Base-by-base conservation (phyloP, 1,140 invertebrate species). In the Campodea augens region DNA sequence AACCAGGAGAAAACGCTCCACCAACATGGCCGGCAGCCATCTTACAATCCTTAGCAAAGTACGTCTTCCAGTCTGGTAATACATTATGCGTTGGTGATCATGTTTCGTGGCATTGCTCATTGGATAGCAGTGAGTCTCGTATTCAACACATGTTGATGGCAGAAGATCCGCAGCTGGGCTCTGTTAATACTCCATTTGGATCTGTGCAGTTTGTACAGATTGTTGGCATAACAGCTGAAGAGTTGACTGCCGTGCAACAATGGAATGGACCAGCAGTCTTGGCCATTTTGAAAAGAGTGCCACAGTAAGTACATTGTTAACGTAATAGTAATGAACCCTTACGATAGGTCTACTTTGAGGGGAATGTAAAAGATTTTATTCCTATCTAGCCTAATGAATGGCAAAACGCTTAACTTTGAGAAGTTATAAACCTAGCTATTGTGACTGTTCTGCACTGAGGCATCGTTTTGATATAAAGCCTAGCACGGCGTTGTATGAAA, bases 1-100 rank as follows among this genome's bases (percentile, higher is more conserved):
- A 82, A 55, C 65, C 71, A 1, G 72, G 72, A 40, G 71, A 77
- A 43, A 71, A 73, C 5, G 74, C 76, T 25, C 88, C 90, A 3
- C 86, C 87, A 5, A 86, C 86, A 0, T 97, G 90, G 91, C 90
- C 91, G 0, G 88, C 88, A 2, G 81, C 81, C 39, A 64, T 95
- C 5, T 73, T 96, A 70, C 91, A 96, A 60, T 74, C 82, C 4
- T 67, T 95, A 18, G 87, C 88, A 0, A 82, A 86, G 71, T 96
- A 95, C 64, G 81, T 93, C 37, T 71, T 72, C 57, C 64, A 68
- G 49, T 68, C 69, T 54, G 67, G 68, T 61, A 54, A 88, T 54
- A 73, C 73, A 24, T 61, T 96, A 13, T 79, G 77, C 60, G 73
- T 79, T 41, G 90, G 89, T 1, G 90, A 96, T 63, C 89, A 95